Conservation (phyloP, 2,113 vertebrate species). For the Hirundichthys speculiger region DNA sequence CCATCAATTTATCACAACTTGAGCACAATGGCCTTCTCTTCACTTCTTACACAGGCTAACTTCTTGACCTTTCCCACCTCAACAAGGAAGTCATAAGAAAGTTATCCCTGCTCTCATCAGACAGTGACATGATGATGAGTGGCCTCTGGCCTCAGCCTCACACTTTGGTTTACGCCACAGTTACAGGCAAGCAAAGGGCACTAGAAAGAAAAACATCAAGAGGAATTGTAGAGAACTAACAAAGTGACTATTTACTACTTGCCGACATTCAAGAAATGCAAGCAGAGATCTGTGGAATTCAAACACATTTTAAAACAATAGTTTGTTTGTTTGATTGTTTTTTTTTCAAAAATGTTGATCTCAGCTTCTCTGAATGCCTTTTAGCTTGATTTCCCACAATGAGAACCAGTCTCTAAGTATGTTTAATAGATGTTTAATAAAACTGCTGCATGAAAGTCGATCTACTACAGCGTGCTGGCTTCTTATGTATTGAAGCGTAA, state of each 20-base stretch:
- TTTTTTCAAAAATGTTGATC: not conserved
- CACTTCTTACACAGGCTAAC: slow-evolving; percentile 47
- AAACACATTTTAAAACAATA: slow-evolving; percentile 33
- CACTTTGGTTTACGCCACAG: slow-evolving; percentile 55
- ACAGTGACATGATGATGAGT: slow-evolving; percentile 71
- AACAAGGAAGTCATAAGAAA: slow-evolving; percentile 55
- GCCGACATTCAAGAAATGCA: slow-evolving; percentile 56
- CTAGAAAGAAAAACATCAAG: slow-evolving; percentile 24
- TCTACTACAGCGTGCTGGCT: slow-evolving; percentile 49
- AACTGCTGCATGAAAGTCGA: slow-evolving; percentile 56
- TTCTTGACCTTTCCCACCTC: slow-evolving; percentile 51
- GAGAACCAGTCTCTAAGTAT: slow-evolving; percentile 23
- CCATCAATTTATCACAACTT: slow-evolving; percentile 58
- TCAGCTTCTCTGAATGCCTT: slow-evolving; percentile 22
- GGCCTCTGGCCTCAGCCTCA: slow-evolving; percentile 55
- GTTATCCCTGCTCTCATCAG: slow-evolving; percentile 58
- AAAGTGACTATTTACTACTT: slow-evolving; percentile 37
- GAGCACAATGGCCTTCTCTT: slow-evolving; percentile 34
- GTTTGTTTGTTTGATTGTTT: slow-evolving; percentile 24
- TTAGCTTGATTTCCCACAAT: slow-evolving; percentile 38
- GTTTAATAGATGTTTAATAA: slow-evolving; percentile 73
- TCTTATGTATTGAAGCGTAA: slow-evolving; percentile 60
- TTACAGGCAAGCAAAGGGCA: slow-evolving; percentile 44
- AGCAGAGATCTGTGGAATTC: slow-evolving; percentile 30
- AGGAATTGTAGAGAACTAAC: slow-evolving; percentile 37